These are phyloP conservation scores for Limosa lapponica DNA, from an alignment of 2,797 vertebrate species.

Conservation along the genomic window DNA sequence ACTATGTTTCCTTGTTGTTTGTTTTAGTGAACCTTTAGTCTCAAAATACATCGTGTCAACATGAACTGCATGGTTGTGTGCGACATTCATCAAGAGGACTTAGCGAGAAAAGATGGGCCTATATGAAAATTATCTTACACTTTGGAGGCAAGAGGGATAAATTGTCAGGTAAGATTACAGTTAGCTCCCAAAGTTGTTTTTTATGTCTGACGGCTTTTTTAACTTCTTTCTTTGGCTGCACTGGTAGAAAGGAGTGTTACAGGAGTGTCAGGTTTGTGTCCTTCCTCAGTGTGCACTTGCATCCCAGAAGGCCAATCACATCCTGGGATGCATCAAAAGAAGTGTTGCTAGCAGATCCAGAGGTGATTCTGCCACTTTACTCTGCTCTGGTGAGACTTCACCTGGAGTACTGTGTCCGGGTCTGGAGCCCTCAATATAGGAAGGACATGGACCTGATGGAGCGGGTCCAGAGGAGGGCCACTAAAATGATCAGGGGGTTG, in stretches of 20 bases:
- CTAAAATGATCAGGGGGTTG: no score
- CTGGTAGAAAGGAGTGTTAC: neutral
- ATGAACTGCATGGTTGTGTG: neutral
- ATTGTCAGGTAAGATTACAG: neutral
- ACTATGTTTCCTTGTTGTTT: neutral
- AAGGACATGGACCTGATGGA: no score
- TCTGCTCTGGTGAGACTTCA: no score
- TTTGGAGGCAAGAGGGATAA: neutral
- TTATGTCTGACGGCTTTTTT: neutral
- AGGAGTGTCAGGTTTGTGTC: neutral
- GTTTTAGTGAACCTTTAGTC: neutral
- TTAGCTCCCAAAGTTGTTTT: neutral
- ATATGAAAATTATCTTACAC: neutral
- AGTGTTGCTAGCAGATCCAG: no score
- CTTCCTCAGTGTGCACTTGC: no score
- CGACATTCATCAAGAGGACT: neutral
- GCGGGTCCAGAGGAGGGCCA: no score
- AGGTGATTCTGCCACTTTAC: no score
- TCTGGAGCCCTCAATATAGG: no score
- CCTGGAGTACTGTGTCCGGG: no score
- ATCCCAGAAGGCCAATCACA: no score
- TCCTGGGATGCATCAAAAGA: no score
- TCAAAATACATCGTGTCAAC: neutral
- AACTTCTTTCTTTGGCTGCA: neutral
- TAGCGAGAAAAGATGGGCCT: neutral